These are phyloP conservation scores for Sprattus sprattus DNA, from an alignment of 2,113 vertebrate genomes.

Conservation along the genomic window DNA sequence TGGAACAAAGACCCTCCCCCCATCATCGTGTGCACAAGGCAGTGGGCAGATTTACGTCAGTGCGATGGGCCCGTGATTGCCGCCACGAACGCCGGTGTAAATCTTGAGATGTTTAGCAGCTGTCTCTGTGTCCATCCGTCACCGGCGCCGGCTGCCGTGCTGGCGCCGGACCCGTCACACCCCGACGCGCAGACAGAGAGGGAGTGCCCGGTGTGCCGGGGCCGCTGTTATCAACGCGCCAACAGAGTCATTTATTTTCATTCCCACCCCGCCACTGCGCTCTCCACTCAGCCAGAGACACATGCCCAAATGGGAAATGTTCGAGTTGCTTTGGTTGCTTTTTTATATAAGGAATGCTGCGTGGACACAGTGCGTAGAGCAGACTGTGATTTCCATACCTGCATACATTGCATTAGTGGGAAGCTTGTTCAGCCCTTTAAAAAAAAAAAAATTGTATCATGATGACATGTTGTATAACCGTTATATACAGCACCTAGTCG, in stretches of 20 bases:
- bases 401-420: neutral
- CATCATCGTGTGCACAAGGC: neutral
- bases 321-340: neutral
- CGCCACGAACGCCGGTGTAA: conserved; percentile 52
- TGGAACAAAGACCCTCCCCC: neutral
- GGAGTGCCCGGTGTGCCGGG: neutral
- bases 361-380: neutral
- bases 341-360: conserved; percentile 11
- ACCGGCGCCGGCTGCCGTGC: conserved; percentile 44
- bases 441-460: neutral
- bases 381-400: conserved; percentile 12
- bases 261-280: conserved; percentile 51
- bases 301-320: conserved; percentile 34
- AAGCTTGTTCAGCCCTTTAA: conserved; percentile 7
- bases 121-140: conserved; percentile 68
- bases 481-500: neutral
- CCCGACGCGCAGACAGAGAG: conserved; percentile 48
- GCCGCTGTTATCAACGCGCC: conserved; percentile 50
- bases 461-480: neutral
- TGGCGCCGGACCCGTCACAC: conserved; percentile 56
- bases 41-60: conserved; percentile 56
- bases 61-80: conserved; percentile 62
- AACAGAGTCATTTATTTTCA: conserved; percentile 62
- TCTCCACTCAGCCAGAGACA: neutral
- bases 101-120: conserved; percentile 69